Evolutionary conservation across 1,140 invertebrate genomes (phyloP).

Genomic region (Scaptomyza hsui): DNA sequence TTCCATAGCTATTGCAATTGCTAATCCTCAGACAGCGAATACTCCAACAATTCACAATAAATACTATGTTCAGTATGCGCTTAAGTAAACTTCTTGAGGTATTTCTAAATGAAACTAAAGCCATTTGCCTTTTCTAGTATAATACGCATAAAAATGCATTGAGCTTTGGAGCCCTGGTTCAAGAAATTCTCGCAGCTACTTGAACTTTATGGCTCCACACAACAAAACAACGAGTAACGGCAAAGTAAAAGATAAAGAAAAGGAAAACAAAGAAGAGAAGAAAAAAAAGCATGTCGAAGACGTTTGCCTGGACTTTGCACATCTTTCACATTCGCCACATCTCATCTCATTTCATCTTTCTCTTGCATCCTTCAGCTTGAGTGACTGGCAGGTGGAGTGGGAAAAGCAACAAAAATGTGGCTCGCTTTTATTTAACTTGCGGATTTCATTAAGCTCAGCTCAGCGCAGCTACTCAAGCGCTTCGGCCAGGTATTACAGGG

Average conservation of each 20-base stretch:
- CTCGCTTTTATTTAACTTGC: constrained; percentile 45
- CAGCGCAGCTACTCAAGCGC: constrained; percentile 52
- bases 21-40: not conserved
- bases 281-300: constrained; percentile 55
- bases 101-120: constrained; percentile 44
- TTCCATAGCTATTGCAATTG: constrained; percentile 17
- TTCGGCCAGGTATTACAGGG: constrained; percentile 38
- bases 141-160: constrained; percentile 61
- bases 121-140: constrained; percentile 40
- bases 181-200: constrained; percentile 45
- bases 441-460: constrained; percentile 59
- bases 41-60: constrained; percentile 44
- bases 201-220: constrained; percentile 56
- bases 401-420: constrained; percentile 37
- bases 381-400: constrained; percentile 7
- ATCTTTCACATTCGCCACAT: constrained; percentile 4
- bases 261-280: constrained; percentile 9
- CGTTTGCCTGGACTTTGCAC: constrained; percentile 39
- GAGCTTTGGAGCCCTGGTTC: constrained; percentile 3
- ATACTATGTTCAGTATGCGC: constrained; percentile 25
- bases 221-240: constrained; percentile 27
- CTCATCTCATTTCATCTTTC: constrained; percentile 2
- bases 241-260: constrained; percentile 2
- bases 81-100: constrained; percentile 20
- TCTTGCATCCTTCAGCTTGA: constrained; percentile 12